Percentiles rank a stretch among this genome's conserved stretches.
phyloP scores from a whole-genome alignment of 2,888 invertebrate genomes.

The Camponotus fellah region DNA sequence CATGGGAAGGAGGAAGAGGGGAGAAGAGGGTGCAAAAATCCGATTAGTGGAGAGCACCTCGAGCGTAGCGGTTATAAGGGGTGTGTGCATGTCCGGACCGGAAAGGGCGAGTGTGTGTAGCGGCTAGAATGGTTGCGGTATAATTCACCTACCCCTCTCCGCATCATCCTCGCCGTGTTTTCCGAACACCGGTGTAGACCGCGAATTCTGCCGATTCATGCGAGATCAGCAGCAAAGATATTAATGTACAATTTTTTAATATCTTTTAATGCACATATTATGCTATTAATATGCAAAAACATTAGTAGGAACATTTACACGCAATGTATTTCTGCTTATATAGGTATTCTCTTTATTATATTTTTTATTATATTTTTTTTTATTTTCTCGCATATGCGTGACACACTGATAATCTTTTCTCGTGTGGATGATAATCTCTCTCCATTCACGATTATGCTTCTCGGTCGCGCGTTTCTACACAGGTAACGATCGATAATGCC shows the following conservation, averaged over 20 bases:
- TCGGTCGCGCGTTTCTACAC: background rate
- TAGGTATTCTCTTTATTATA: constrained; percentile 20
- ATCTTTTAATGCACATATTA: background rate
- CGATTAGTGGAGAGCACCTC: constrained; percentile 70
- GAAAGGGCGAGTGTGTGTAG: constrained; percentile 64
- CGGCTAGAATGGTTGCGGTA: constrained; percentile 59
- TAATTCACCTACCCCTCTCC: constrained; percentile 59
- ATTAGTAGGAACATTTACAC: constrained; percentile 37
- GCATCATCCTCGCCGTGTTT: constrained; percentile 36
- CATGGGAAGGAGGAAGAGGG: background rate
- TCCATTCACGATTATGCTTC: background rate
- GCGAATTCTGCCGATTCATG: constrained; percentile 16
- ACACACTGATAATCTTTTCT: background rate
- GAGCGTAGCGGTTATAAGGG: constrained; percentile 50
- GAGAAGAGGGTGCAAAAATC: constrained; percentile 64
- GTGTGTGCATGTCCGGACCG: constrained; percentile 53
- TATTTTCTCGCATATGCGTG: background rate
- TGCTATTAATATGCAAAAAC: constrained; percentile 74
- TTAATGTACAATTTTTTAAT: constrained; percentile 29
- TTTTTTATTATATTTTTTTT: constrained; percentile 11
- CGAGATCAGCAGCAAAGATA: constrained; percentile 23
- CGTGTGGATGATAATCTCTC: background rate
- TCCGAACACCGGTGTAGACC: constrained; percentile 49
- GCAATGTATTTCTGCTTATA: constrained; percentile 28
- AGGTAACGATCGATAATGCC: constrained; percentile 45